Conservation (phyloP, 30 jellyfish, hydroid and myxozoan genomes). For the Mastigias papua region DNA sequence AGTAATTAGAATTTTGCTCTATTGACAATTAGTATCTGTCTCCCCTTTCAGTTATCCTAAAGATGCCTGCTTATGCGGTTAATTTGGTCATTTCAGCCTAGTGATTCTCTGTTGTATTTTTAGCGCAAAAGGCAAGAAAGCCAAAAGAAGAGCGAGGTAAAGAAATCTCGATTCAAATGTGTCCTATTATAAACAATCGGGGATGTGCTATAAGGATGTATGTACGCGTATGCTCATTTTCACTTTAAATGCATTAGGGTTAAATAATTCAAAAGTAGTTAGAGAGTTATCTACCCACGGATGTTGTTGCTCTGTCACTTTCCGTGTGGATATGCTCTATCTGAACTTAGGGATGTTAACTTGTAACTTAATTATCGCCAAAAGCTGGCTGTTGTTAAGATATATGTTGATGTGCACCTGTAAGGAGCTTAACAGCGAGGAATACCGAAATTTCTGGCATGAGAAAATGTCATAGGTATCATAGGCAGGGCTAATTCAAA, state of each 20-base stretch:
- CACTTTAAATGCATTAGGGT: constrained; percentile 46
- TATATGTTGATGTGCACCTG: not conserved
- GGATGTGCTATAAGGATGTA: constrained; percentile 28
- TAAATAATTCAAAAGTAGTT: not conserved
- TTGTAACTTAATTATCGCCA: not conserved
- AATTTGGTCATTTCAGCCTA: too few relatives aligned
- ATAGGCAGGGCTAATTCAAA: too few relatives aligned
- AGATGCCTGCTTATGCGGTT: too few relatives aligned
- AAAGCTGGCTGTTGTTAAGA: not conserved
- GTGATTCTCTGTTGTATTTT: too few relatives aligned
- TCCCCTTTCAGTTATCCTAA: too few relatives aligned
- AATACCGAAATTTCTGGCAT: not conserved
- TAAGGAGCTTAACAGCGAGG: not conserved
- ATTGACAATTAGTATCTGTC: too few relatives aligned
- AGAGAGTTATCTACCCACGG: not conserved
- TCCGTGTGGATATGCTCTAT: not conserved
- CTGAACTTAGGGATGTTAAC: not conserved
- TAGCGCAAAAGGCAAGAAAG: constrained; percentile 90
- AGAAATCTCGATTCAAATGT: constrained; percentile 90
- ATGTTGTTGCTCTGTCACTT: not conserved
- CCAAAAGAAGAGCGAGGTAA: constrained; percentile 89
- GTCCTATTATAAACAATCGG: constrained; percentile 67
- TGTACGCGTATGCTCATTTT: constrained; percentile 24
- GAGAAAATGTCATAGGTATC: too few relatives aligned
- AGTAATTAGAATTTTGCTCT: too few relatives aligned